phyloP scores from a whole-genome alignment of 2,888 invertebrate genomes.

The Shargacucullia verbasci region DNA sequence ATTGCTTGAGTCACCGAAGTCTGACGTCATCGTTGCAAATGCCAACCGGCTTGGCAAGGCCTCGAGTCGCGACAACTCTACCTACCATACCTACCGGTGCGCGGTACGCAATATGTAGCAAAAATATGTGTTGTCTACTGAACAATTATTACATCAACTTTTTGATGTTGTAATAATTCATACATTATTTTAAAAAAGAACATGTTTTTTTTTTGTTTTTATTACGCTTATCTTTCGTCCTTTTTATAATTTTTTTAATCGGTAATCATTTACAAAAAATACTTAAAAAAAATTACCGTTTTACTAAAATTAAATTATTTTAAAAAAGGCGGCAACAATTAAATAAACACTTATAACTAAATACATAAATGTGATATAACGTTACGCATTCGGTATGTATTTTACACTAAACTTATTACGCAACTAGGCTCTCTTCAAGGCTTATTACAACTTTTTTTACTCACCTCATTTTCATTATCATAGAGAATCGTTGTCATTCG shows the following conservation, averaged over 20 bases:
- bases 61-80: constrained; percentile 66
- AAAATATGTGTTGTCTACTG: constrained; percentile 22
- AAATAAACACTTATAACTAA: not conserved
- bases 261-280: too few relatives aligned
- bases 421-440: not conserved
- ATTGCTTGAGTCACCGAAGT: constrained; percentile 70
- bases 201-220: too few relatives aligned
- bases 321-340: not conserved
- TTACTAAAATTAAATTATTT: too few relatives aligned
- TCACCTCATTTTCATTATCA: not conserved
- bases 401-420: not conserved
- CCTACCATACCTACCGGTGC: constrained; percentile 48
- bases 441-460: not conserved
- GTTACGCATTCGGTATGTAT: not conserved
- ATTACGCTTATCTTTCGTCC: too few relatives aligned
- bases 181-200: too few relatives aligned
- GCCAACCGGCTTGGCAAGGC: constrained; percentile 77
- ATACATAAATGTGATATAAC: too few relatives aligned
- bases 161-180: too few relatives aligned
- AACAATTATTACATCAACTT: not conserved
- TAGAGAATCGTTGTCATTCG: constrained; percentile 1
- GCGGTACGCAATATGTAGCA: constrained; percentile 38
- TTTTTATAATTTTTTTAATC: too few relatives aligned
- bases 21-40: constrained; percentile 81
- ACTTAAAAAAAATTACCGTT: too few relatives aligned